A percentile compares a stretch with the other conserved stretches of the same genome.
phyloP scores from a whole-genome alignment of 2,113 vertebrate species.

The Chaetodon trifascialis region DNA sequence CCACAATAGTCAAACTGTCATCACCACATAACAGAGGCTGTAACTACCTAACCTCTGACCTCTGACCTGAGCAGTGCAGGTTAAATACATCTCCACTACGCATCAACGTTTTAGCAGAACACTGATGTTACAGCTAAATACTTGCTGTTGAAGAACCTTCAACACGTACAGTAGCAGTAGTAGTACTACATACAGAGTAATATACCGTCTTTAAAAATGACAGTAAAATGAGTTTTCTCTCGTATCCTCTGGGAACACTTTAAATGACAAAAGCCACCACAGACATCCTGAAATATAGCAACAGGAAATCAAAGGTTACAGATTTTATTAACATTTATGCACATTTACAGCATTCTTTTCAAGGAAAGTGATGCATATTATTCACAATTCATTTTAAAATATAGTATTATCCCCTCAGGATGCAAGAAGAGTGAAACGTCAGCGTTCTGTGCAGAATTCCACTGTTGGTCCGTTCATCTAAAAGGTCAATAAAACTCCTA shows the following conservation, averaged over 20 bases:
- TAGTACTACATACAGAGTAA: not conserved
- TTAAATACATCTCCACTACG: no score
- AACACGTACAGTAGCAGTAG: no score
- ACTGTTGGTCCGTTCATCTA: conserved; percentile 80
- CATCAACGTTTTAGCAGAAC: no score
- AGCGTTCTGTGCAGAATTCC: conserved; percentile 52
- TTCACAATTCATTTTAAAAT: conserved; percentile 78
- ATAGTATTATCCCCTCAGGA: conserved; percentile 36
- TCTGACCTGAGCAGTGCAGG: no score
- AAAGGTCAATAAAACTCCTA: conserved; percentile 64
- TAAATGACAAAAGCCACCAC: not conserved
- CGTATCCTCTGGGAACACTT: not conserved
- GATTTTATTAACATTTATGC: conserved; percentile 81
- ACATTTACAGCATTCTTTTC: conserved; percentile 72
- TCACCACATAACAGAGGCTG: no score
- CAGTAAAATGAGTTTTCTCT: not conserved
- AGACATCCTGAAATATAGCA: not conserved
- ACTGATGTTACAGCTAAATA: no score
- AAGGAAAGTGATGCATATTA: conserved; percentile 69
- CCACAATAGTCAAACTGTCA: no score
- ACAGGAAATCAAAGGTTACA: conserved; percentile 50
- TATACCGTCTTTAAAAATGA: not conserved
- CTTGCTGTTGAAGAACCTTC: no score
- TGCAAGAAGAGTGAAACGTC: conserved; percentile 65
- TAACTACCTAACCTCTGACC: no score